Percentiles rank a stretch among this genome's conserved stretches.
These are phyloP conservation scores for Mastacembelus armatus DNA, from an alignment of 2,797 vertebrate genomes.

Conservation along the genomic window DNA sequence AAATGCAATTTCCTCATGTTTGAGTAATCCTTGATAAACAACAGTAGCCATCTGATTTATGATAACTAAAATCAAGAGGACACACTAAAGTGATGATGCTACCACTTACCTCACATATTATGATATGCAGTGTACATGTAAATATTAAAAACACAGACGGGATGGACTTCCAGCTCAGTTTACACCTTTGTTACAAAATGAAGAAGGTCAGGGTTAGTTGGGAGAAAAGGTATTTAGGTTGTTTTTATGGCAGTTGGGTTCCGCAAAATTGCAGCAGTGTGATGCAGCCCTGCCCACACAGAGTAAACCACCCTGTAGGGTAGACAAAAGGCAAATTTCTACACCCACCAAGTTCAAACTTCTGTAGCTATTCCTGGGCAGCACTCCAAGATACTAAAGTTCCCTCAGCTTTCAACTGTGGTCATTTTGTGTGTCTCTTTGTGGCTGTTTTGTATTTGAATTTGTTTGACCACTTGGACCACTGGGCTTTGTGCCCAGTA, in stretches of 20 bases:
- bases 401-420: neutral
- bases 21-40: neutral
- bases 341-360: constrained; percentile 60
- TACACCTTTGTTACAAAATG: constrained; percentile 30
- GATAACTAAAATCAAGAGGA: neutral
- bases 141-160: constrained; percentile 16
- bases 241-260: constrained; percentile 65
- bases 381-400: constrained; percentile 29
- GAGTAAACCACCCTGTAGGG: constrained; percentile 12
- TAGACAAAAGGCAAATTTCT: constrained; percentile 13
- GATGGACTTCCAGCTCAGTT: constrained; percentile 29
- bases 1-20: neutral
- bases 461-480: too few species aligned
- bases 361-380: constrained; percentile 31
- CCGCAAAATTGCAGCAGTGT: constrained; percentile 33
- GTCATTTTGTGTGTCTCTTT: neutral
- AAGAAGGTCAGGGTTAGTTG: constrained; percentile 44
- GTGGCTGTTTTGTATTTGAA: neutral
- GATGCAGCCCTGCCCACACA: constrained; percentile 59
- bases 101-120: neutral
- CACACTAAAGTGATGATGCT: neutral
- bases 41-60: neutral
- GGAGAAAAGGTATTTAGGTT: constrained; percentile 33
- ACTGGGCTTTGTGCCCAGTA: neutral
- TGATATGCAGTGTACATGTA: constrained; percentile 7